Evolutionary conservation across 2,797 vertebrate species (phyloP), one percentile per base, ranked within the genome.

Genomic region (Poecilia picta): DNA sequence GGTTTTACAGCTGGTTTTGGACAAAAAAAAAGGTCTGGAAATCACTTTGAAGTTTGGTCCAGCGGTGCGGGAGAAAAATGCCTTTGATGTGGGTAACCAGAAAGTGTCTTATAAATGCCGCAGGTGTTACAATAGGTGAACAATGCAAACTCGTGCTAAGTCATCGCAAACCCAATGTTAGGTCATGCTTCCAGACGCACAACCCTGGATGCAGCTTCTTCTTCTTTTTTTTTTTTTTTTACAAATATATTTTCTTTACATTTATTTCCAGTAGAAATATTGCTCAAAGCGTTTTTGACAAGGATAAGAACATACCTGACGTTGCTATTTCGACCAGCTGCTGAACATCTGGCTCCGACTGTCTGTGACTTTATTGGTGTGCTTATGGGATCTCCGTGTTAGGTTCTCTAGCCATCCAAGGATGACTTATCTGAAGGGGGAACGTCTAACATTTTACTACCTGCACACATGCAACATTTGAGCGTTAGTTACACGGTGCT

Each of bases 81-180:
- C 64, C 76, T 94, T 92, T 94, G 92, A 94, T 86, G 92, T 90
- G 82, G 71, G 45, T 66, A 53, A 79, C 47, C 78, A 55, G 87
- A 33, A n/a, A 0, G 53, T 70, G 83, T 86, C 89, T 91, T 75
- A 20, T 75, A 78, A 82, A 66, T 88, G 62, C 91, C 81, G 70
- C 88, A 91, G 89, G 90, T 91, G 90, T 85, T 85, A 73, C 77
- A 81, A 73, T 41, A 74, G 77, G 81, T 85, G 84, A 81, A 87
- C 78, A 80, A 88, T 82, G 49, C 75, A 72, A 86, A 57, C 84
- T 72, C 41, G 8, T 74, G 75, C 78, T 51, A 33, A 75, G 81
- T 89, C 78, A 86, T 43, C 36, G 73, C 73, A 72, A 64, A 83
- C 53, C 8, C 41, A 53, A 18, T 55, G 76, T 68, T 76, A 87